Base-by-base conservation (phyloP, 2,888 invertebrate species). In the Shargacucullia verbasci region DNA sequence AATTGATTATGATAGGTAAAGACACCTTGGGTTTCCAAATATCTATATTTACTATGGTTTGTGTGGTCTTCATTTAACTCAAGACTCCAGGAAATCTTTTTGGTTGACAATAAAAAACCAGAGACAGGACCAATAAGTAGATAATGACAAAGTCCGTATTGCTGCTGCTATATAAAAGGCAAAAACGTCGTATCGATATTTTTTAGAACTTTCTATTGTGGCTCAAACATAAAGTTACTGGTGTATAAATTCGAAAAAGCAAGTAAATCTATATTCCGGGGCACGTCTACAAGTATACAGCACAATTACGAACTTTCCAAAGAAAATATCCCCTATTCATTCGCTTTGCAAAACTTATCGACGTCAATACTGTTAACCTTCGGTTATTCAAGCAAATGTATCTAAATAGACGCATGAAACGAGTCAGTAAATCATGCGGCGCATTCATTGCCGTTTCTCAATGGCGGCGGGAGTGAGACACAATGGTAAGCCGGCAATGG, bases 391-490 rank as follows among this genome's bases (percentile, higher is more conserved):
- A 66, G 60, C 48, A 60, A 76, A 63, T 67, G 60, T 73, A 74
- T 63, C 60, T 56, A 57, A 48, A 69, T 39, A 57, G 65, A 49
- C 54, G 56, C 55, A 55, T 70, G 55, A 72, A 76, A 54, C 40
- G 65, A 66, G 69, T 64, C 73, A 60, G 63, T 77, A 78, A 78
- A 77, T 77, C 76, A 78, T 50, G 20, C n/a, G 48, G 43, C 20
- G 69, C 60, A 73, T 77, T 76, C 78, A 78, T 78, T 78, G 71
- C 66, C 54, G 67, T 56, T 63, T 59, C 50, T 76, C 61, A 73
- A 77, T 72, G 63, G 60, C 43, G 58, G 39, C 29, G 41, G 54
- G 43, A 38, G 58, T 43, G 63, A 54, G 52, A 59, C 46, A 78
- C 71, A 77, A 77, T 78, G 45, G 69, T 47, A 47, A 54, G 40